Evolutionary conservation across 2,113 vertebrate genomes (phyloP), one percentile per base, ranked within the genome.

Genomic region (Oreochromis spilurus): DNA sequence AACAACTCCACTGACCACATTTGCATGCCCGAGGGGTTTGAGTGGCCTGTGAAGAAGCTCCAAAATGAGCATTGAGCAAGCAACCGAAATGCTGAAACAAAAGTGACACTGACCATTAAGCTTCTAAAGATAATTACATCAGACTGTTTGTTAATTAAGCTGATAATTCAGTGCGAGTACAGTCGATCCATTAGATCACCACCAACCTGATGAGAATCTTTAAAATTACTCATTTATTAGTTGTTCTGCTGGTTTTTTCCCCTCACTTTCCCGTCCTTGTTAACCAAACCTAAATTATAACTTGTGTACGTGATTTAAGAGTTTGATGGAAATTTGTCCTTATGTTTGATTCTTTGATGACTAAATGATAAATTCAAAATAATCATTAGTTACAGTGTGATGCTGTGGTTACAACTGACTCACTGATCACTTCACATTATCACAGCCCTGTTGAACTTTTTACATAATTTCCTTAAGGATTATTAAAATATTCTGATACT

Each of bases 41-140:
- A 86, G 86, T 43, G 75, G 36, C 24, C 8, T 5, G 8, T 75
- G 34, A 1, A 65, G 65, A 65, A 57, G 40, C n/a, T 58, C 40
- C 43, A 21, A 79, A 88, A 79, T 81, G 16, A 81, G 48, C 50
- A 86, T 53, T 14, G 19, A 31, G 9, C 21, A 40, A 26, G 54
- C 52, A 53, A 81, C 54, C 9, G 9, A 82, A 1, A 2, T 8
- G 14, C 43, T 43, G 75, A 19, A 1, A 77, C 75, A 24, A 65
- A 38, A 24, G 36, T 52, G 62, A 83, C 24, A 31, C 26, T 19
- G 65, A 87, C 81, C 17, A 6, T 9, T 36, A 16, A 6, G 58
- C 77, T 38, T 75, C n/a, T 26, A n/a, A 75, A 78, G 43, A 21
- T 16, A 48, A 79, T 72, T 29, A 48, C 19, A 17, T n/a, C 21